Conservation (phyloP, 2,888 invertebrate species). For the Microplitis deprimator region DNA sequence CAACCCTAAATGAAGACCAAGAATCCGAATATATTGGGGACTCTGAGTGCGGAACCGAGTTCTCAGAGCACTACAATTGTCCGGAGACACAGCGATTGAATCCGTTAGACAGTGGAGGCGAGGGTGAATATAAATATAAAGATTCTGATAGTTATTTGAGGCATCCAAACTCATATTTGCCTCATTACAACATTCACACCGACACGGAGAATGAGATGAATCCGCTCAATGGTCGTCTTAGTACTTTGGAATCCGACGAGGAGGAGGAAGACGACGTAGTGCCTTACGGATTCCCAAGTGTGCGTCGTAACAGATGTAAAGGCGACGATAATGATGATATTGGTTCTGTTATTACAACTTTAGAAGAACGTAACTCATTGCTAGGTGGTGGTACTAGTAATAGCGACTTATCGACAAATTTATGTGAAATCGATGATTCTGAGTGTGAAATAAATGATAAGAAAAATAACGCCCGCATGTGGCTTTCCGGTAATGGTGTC, state of each 20-base stretch:
- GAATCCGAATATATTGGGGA: slow-evolving; percentile 81
- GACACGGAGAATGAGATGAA: slow-evolving; percentile 76
- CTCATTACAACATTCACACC: slow-evolving; percentile 79
- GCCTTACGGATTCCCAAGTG: slow-evolving; percentile 73
- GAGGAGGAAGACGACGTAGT: slow-evolving; percentile 71
- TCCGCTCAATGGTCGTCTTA: slow-evolving; percentile 67
- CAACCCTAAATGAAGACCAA: slow-evolving; percentile 79
- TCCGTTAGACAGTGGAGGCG: slow-evolving; percentile 78
- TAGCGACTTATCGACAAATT: slow-evolving; percentile 88
- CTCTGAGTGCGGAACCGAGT: slow-evolving; percentile 78
- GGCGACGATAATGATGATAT: slow-evolving; percentile 75
- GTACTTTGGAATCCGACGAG: slow-evolving; percentile 67
- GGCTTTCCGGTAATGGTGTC: slow-evolving; percentile 68
- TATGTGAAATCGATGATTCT: slow-evolving; percentile 94
- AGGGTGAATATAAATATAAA: slow-evolving; percentile 74
- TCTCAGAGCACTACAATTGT: slow-evolving; percentile 74
- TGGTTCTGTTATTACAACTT: slow-evolving; percentile 79
- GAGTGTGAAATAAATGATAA: slow-evolving; percentile 78
- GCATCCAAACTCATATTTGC: slow-evolving; percentile 89
- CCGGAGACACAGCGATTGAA: slow-evolving; percentile 75
- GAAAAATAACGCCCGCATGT: slow-evolving; percentile 68
- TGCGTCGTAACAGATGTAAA: slow-evolving; percentile 69
- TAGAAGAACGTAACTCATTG: slow-evolving; percentile 83
- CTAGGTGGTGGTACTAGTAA: slow-evolving; percentile 82
- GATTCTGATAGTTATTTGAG: slow-evolving; percentile 80